phyloP scores from a whole-genome alignment of 2,888 invertebrate genomes.

The Isoperla grammatica region DNA sequence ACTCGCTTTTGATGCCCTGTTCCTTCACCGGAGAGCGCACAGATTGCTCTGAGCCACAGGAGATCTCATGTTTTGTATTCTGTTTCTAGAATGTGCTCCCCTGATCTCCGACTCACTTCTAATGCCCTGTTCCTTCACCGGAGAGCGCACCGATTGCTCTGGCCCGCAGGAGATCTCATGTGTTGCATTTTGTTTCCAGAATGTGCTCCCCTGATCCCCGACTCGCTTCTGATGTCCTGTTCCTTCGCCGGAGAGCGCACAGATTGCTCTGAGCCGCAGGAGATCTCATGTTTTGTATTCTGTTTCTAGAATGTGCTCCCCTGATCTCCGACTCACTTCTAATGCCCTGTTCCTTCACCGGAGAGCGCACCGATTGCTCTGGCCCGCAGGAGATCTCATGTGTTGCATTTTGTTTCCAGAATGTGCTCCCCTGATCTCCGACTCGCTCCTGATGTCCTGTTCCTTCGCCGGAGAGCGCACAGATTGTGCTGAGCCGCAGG shows the following conservation, averaged over 20 bases:
- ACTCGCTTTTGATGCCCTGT: slow-evolving; percentile 35
- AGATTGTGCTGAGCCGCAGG: no score
- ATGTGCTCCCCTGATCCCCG: no score
- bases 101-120: slow-evolving; percentile 34
- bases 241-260: no score
- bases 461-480: no score
- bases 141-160: slow-evolving; percentile 33
- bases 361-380: slow-evolving; percentile 33
- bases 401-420: no score
- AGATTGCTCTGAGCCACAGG: slow-evolving; percentile 33
- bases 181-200: no score
- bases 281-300: no score
- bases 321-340: slow-evolving; percentile 34
- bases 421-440: no score
- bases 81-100: slow-evolving; percentile 30
- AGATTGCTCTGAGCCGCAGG: no score
- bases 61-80: no score
- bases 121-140: slow-evolving; percentile 33
- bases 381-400: slow-evolving; percentile 32
- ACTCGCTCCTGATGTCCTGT: no score
- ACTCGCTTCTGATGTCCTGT: no score
- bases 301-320: slow-evolving; percentile 30
- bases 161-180: slow-evolving; percentile 32
- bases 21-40: slow-evolving; percentile 30
- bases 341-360: slow-evolving; percentile 33